phyloP scores from a whole-genome alignment of 2,113 vertebrate species.

The Amphilophus citrinellus region DNA sequence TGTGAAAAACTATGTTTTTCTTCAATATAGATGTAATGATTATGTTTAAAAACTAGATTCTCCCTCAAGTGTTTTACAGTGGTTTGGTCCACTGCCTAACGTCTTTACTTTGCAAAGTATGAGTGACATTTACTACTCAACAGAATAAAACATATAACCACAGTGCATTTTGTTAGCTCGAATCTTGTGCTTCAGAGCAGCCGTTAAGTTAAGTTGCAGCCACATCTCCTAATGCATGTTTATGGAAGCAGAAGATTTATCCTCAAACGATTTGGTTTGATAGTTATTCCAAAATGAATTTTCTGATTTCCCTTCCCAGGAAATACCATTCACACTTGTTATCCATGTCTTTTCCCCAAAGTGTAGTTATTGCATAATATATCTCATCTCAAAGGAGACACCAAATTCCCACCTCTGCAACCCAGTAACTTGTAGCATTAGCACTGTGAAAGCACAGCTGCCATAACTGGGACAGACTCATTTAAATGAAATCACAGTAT shows the following conservation, averaged over 20 bases:
- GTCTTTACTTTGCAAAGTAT: no score
- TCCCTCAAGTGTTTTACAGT: no score
- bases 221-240: no score
- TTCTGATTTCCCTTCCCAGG: neutral
- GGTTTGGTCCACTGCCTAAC: no score
- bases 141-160: neutral
- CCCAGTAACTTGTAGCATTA: constrained; percentile 8
- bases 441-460: neutral
- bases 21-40: no score
- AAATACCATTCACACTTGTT: neutral
- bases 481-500: constrained; percentile 37
- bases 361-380: constrained; percentile 1
- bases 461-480: constrained; percentile 49
- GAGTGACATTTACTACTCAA: neutral
- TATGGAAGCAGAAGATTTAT: no score
- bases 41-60: no score
- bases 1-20: no score
- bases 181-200: neutral
- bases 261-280: neutral
- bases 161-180: neutral
- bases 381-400: neutral
- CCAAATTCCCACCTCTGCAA: neutral
- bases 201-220: no score
- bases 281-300: neutral
- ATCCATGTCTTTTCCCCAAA: neutral